These are phyloP conservation scores for Drymodes brunneopygia DNA, from an alignment of 2,113 vertebrate genomes.

Conservation along the genomic window DNA sequence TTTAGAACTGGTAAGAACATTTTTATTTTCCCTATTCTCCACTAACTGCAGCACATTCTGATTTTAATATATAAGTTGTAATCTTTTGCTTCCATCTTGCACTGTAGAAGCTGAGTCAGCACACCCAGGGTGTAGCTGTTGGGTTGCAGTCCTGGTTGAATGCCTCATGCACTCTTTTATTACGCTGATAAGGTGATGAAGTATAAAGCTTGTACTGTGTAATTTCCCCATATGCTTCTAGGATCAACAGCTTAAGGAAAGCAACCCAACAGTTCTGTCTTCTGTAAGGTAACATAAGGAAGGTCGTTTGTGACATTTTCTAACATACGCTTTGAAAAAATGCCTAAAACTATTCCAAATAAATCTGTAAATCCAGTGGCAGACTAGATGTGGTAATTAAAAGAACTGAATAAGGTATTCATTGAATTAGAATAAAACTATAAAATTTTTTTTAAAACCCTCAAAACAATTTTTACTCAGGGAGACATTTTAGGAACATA, in stretches of 20 bases:
- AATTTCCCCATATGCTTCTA: slow-evolving; percentile 55
- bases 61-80: neutral
- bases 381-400: neutral
- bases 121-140: neutral
- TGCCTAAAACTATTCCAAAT: neutral
- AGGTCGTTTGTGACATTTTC: neutral
- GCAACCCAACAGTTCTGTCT: neutral
- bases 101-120: slow-evolving; percentile 32
- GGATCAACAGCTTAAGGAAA: slow-evolving; percentile 33
- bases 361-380: neutral
- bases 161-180: slow-evolving; percentile 4
- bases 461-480: neutral
- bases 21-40: slow-evolving; percentile 21
- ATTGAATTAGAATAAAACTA: neutral
- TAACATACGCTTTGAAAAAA: neutral
- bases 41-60: slow-evolving; percentile 2
- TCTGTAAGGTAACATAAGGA: neutral
- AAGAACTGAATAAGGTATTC: neutral
- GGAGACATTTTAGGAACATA: neutral
- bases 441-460: fast-evolving
- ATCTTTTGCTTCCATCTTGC: slow-evolving; percentile 20
- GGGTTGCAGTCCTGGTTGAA: slow-evolving; percentile 39
- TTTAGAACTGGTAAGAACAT: slow-evolving; percentile 5
- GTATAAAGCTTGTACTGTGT: neutral
- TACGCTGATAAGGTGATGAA: slow-evolving; percentile 50